These are phyloP conservation scores for Aphaenogaster floridana DNA, from an alignment of 1,140 invertebrate genomes.

Conservation along the genomic window DNA sequence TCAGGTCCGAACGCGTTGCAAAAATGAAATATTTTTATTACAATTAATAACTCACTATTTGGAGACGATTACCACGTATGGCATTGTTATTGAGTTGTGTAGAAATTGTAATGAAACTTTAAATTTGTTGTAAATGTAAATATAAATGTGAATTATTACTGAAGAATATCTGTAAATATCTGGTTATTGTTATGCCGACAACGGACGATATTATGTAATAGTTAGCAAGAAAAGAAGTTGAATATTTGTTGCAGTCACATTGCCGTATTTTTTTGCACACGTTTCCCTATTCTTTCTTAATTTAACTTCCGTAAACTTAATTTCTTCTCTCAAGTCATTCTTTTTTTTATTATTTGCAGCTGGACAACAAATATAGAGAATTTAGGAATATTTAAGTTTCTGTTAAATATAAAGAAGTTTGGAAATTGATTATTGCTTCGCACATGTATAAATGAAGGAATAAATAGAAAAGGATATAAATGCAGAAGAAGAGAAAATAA, in stretches of 20 bases:
- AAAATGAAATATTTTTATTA: conserved; percentile 47
- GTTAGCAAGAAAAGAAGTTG: conserved; percentile 6
- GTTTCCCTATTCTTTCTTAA: background rate
- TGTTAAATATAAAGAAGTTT: too few species aligned
- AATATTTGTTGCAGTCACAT: background rate
- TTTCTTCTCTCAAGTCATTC: background rate
- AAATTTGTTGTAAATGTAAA: conserved; percentile 29
- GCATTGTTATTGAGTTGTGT: conserved; percentile 28
- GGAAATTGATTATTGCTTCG: too few species aligned
- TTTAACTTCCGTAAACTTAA: background rate
- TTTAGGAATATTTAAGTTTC: too few species aligned
- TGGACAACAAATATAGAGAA: too few species aligned
- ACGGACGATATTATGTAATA: background rate
- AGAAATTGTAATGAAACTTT: background rate
- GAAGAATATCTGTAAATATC: conserved; percentile 37
- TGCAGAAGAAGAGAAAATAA: too few species aligned
- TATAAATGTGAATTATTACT: conserved; percentile 42
- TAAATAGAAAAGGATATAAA: too few species aligned
- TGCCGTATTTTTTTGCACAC: background rate
- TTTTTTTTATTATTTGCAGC: background rate
- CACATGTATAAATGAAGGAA: too few species aligned
- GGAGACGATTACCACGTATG: background rate
- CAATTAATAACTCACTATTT: background rate
- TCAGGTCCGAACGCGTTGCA: background rate
- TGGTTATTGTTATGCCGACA: background rate